Evolutionary conservation across 92 coral and sea anemone species (phyloP), one percentile per base, ranked within the genome.

Genomic region (Meandrina meandrites): DNA sequence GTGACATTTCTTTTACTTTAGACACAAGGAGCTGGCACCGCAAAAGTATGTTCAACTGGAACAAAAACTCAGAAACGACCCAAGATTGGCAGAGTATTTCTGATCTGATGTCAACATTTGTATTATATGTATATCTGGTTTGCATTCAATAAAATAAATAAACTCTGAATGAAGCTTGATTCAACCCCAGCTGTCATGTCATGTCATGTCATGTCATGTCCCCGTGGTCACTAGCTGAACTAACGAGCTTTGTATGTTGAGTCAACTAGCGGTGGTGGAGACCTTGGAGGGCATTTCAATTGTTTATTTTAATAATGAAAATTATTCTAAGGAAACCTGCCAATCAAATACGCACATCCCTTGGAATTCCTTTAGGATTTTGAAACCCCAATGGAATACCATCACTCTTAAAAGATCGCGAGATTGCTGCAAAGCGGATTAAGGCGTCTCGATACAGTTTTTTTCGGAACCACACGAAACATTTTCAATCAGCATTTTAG

Each of bases 1-100:
- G 62, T 16, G 62, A 60, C 67, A 12, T 31, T 73, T 79, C 40
- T 58, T 32, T 36, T 68, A 53, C 32, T 84, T 16, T 87, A 97
- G 99, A 66, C 99, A 97, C 95, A 97, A 97, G 84, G 99, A 97
- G 84, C 93, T 95, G 87, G 99, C 99, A 5, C 99, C 99, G 30
- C 91, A 90, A 31, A 97, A 93, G 89, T 97, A 97, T 90, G 95
- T 97, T 94, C 99, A 97, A 90, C 83, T 97, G 88, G 99, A 97
- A 64, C 99, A 95, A 48, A 97, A 93, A 87, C 93, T 97, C 56
- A 90, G 99, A 35, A 95, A 82, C 27, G 99, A 97, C 79, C 99
- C 99, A 66, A 86, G 99, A 71, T 86, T 97, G 22, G 79, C 97
- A 31, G 99, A 97, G 69, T 88, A 90, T 81, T 93, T 97, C 86